Conservation (phyloP, 2,888 invertebrate genomes). For the Meloe dianella region DNA sequence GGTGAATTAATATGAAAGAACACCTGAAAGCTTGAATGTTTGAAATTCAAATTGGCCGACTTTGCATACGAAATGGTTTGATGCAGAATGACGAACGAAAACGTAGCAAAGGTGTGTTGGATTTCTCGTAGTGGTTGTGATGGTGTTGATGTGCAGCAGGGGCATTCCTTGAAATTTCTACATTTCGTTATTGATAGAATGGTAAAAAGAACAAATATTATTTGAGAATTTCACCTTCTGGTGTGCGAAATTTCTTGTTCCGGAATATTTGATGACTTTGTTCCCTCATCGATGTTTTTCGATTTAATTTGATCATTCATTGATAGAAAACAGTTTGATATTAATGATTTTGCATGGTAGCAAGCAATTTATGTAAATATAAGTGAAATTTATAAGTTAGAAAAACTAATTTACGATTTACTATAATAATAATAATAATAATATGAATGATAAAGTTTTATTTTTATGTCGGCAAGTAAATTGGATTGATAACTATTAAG, state of each 20-base stretch:
- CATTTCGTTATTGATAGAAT: neutral
- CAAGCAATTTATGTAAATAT: neutral
- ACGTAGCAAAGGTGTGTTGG: neutral
- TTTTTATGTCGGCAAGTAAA: neutral
- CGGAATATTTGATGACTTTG: neutral
- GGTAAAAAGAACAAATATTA: neutral
- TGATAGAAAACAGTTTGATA: neutral
- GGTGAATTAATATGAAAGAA: conserved; percentile 27
- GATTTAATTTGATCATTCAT: neutral
- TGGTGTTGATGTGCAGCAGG: too few species aligned
- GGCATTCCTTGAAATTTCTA: neutral
- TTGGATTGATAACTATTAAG: too few species aligned
- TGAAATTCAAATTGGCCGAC: conserved; percentile 22
- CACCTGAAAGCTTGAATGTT: conserved; percentile 24
- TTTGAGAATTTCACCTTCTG: neutral
- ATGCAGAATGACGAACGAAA: neutral
- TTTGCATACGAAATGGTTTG: conserved; percentile 29
- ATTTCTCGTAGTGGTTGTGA: neutral
- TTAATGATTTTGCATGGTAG: neutral
- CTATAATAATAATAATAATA: neutral
- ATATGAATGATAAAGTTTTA: neutral
- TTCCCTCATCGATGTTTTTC: neutral
- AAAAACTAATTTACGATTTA: neutral
- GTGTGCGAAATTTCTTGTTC: neutral
- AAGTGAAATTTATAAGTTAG: neutral